Evolutionary conservation across 2,113 vertebrate species (phyloP), one percentile per base, ranked within the genome.

Genomic region (Bambusicola thoracicus): DNA sequence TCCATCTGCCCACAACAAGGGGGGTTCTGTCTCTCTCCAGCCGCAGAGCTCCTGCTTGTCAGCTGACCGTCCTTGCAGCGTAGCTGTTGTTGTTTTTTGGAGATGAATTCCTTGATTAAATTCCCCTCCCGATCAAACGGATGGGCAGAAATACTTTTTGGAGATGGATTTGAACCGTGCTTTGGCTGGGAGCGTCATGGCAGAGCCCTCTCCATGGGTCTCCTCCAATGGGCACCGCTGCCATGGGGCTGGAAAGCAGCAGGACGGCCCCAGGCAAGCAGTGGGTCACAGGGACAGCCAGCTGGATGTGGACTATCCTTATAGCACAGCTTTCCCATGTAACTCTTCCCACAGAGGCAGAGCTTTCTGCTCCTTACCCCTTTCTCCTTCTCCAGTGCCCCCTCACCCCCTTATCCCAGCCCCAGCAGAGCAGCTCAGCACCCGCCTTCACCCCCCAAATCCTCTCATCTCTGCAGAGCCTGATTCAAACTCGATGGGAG

Each of bases 71-170:
- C 73, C 56, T 63, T 17, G 1, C 65, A 6, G 81, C 44, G 40
- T 38, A 38, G 51, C 53, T 73, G 46, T 58, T 69, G 55, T 94
- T 92, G 85, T 80, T 93, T 92, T 81, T 77, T 75, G 59, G 38
- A 46, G 84, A 81, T 59, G 59, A 82, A 80, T 89, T 96, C 89
- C 87, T 85, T 59, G 43, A 91, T 83, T 89, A 36, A 89, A 94
- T 91, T 83, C 48, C 81, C 17, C 8, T 95, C 79, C 66, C 81
- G 30, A 38, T 74, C 81, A n/a, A 72, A 65, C 48, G 21, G 69
- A 40, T 13, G 30, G 2, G 0, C 10, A 15, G 62, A 44, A 90
- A 81, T 73, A 38, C 49, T 67, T 77, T 74, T 72, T 61, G 2
- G 4, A 1, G 74, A 3, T 63, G 48, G 78, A 15, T 74, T 85